Conservation (phyloP, 2,888 invertebrate genomes). For the Mythimna lalbum region DNA sequence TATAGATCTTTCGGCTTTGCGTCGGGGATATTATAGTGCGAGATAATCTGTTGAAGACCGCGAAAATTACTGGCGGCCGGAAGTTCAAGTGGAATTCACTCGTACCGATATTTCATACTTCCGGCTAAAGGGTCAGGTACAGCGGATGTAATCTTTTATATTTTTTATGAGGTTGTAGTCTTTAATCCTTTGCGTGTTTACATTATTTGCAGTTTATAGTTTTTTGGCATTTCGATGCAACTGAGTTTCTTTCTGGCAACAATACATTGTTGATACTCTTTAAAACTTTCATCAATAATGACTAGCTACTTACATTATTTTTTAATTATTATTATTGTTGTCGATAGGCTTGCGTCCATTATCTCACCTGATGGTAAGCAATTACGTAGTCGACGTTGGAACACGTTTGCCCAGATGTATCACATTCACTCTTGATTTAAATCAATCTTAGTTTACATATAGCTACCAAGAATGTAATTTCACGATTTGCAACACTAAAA, state of each 20-base stretch:
- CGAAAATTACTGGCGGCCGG: slow-evolving; percentile 16
- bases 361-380: neutral
- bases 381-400: neutral
- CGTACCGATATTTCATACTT: slow-evolving; percentile 43
- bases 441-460: neutral
- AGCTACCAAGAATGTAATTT: neutral
- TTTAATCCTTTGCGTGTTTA: neutral
- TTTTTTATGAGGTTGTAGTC: slow-evolving; percentile 27
- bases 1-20: slow-evolving; percentile 4
- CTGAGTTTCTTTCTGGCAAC: neutral
- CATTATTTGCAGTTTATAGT: neutral
- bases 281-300: neutral
- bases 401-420: neutral
- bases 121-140: slow-evolving; percentile 26
- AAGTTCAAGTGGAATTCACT: slow-evolving; percentile 32
- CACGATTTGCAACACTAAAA: neutral
- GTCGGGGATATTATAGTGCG: slow-evolving; percentile 5
- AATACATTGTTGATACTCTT: neutral
- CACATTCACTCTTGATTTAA: neutral
- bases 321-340: neutral
- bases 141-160: slow-evolving; percentile 44
- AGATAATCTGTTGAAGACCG: slow-evolving; percentile 30
- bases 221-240: neutral
- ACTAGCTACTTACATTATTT: neutral
- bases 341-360: neutral